phyloP scores from a whole-genome alignment of 2,888 invertebrate species.

The Andrena minutula region DNA sequence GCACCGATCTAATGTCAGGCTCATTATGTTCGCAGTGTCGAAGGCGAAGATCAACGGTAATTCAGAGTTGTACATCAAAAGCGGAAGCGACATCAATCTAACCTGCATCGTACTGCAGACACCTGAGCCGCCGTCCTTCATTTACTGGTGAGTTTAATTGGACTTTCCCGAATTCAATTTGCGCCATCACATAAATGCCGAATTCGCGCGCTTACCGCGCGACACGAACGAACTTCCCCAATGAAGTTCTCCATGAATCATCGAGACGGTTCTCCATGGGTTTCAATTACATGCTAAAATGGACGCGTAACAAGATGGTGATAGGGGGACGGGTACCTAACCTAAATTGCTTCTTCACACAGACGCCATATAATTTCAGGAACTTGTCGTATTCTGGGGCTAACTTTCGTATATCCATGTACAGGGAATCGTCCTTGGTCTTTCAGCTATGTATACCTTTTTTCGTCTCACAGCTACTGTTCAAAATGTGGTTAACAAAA shows the following conservation, averaged over 20 bases:
- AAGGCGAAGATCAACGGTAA: slow-evolving; percentile 95
- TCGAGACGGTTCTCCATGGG: slow-evolving; percentile 30
- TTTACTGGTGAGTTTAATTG: slow-evolving; percentile 83
- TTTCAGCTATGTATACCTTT: not conserved
- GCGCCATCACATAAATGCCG: slow-evolving; percentile 43
- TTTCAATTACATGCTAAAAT: slow-evolving; percentile 52
- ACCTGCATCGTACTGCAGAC: slow-evolving; percentile 94
- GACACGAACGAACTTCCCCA: slow-evolving; percentile 33
- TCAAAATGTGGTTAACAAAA: no score
- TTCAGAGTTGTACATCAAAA: slow-evolving; percentile 94
- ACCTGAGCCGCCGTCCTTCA: slow-evolving; percentile 93
- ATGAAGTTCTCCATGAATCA: slow-evolving; percentile 30
- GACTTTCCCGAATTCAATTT: slow-evolving; percentile 54
- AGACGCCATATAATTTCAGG: not conserved
- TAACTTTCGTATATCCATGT: not conserved
- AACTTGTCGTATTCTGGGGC: not conserved
- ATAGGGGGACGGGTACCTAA: slow-evolving; percentile 29
- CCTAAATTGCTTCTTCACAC: slow-evolving; percentile 30
- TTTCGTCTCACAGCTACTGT: no score
- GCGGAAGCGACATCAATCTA: slow-evolving; percentile 96
- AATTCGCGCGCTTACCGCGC: slow-evolving; percentile 22
- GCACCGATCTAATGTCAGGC: slow-evolving; percentile 34
- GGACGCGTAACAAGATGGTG: slow-evolving; percentile 30
- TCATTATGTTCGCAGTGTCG: slow-evolving; percentile 89
- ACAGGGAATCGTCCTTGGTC: not conserved